Evolutionary conservation across 2,888 invertebrate genomes (phyloP).

Genomic region (Auanema sp.): DNA sequence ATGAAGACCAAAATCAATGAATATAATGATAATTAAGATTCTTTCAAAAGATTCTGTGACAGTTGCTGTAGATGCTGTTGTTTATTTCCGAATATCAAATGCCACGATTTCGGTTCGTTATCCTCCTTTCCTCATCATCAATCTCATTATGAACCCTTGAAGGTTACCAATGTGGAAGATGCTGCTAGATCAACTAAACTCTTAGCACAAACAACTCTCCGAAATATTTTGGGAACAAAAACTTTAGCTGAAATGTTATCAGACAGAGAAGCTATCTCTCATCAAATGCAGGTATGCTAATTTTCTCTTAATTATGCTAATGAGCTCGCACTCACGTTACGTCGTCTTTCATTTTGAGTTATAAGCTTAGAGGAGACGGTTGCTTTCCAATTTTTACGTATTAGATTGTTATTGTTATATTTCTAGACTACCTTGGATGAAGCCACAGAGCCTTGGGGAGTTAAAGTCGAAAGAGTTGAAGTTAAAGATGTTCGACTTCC

Average conservation of each 20-base stretch:
- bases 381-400: not conserved
- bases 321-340: too few species aligned
- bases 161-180: conserved; percentile 68
- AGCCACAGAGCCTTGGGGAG: conserved; percentile 68
- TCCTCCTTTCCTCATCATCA: not conserved
- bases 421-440: conserved; percentile 66
- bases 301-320: not conserved
- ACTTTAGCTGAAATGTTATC: conserved; percentile 94
- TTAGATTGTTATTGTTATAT: not conserved
- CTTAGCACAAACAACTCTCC: conserved; percentile 66
- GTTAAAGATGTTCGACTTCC: conserved; percentile 81
- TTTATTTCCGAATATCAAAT: conserved; percentile 78
- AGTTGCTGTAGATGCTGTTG: conserved; percentile 87
- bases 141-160: not conserved
- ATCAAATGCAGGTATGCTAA: conserved; percentile 54
- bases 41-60: conserved; percentile 83
- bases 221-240: conserved; percentile 72
- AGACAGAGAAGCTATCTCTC: conserved; percentile 88
- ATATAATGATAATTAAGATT: conserved; percentile 24
- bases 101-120: conserved; percentile 80
- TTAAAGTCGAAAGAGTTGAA: conserved; percentile 66
- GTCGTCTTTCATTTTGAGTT: too few species aligned
- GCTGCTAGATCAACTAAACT: conserved; percentile 66
- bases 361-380: too few species aligned
- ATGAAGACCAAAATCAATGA: not conserved